Percentiles rank a stretch among this genome's conserved stretches.
Evolutionary conservation across 2,888 invertebrate genomes (phyloP).

Genomic region (Philereme transversata): DNA sequence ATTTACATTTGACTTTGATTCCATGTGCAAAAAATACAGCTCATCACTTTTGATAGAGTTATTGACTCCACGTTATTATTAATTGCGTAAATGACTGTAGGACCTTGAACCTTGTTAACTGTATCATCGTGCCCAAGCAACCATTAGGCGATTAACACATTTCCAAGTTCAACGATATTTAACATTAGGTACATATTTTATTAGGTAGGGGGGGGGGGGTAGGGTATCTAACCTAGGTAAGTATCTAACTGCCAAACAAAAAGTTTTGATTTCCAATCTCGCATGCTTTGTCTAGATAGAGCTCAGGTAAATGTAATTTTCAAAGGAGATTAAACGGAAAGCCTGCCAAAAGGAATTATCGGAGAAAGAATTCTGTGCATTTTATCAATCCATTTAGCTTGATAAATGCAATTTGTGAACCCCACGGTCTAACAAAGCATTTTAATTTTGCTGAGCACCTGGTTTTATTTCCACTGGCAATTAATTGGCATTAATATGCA

Average conservation of each 20-base stretch:
- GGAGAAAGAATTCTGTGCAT: constrained; percentile 11
- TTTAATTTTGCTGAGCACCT: neutral
- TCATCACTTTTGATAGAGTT: neutral
- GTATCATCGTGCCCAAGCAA: constrained; percentile 42
- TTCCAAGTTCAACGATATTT: constrained; percentile 39
- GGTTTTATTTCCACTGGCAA: neutral
- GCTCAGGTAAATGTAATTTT: constrained; percentile 16
- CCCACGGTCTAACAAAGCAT: too few relatives aligned
- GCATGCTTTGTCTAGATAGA: constrained; percentile 20
- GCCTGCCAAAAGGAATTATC: constrained; percentile 12
- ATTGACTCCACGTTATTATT: constrained; percentile 4
- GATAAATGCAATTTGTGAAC: constrained; percentile 18
- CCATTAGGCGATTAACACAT: constrained; percentile 44
- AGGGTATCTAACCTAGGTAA: too few relatives aligned
- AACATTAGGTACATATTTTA: constrained; percentile 1
- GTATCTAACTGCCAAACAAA: constrained; percentile 4
- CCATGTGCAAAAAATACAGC: neutral
- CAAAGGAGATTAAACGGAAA: constrained; percentile 20
- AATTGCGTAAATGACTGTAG: constrained; percentile 23
- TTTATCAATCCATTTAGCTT: constrained; percentile 14
- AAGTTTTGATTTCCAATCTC: constrained; percentile 6
- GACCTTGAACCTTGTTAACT: constrained; percentile 52
- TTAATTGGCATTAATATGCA: neutral
- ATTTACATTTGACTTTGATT: constrained; percentile 2
- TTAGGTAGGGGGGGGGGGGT: too few relatives aligned